phyloP scores from a whole-genome alignment of 2,797 vertebrate genomes.

The Spatula versicolor region DNA sequence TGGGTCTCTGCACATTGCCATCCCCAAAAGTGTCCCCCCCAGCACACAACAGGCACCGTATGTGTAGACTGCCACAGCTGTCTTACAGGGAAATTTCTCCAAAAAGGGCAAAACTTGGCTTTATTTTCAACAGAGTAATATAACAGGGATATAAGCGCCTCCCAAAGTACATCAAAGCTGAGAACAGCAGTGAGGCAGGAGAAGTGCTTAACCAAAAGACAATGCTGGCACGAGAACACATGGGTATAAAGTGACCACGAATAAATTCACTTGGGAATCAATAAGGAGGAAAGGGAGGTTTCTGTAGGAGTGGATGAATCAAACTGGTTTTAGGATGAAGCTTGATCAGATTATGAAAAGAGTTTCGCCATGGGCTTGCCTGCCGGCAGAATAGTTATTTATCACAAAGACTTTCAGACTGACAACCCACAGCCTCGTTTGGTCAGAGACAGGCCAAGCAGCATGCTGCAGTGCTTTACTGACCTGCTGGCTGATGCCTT shows the following conservation, averaged over 20 bases:
- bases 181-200: not conserved
- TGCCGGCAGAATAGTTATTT: not conserved
- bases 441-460: not conserved
- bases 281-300: not conserved
- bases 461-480: fast-evolving
- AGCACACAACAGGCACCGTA: not conserved
- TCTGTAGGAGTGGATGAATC: not conserved
- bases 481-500: fast-evolving
- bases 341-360: not conserved
- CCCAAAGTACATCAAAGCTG: not conserved
- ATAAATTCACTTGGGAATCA: not conserved
- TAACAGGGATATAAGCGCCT: fast-evolving
- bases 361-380: fast-evolving
- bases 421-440: fast-evolving
- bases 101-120: not conserved
- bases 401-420: fast-evolving
- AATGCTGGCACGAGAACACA: not conserved
- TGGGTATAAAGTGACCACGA: not conserved
- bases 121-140: fast-evolving
- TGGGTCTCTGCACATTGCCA: not conserved
- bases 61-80: not conserved
- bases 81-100: not conserved
- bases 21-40: not conserved
- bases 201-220: not conserved
- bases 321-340: not conserved